These are phyloP conservation scores for Podilymbus podiceps DNA, from an alignment of 2,113 vertebrate genomes.

Conservation along the genomic window DNA sequence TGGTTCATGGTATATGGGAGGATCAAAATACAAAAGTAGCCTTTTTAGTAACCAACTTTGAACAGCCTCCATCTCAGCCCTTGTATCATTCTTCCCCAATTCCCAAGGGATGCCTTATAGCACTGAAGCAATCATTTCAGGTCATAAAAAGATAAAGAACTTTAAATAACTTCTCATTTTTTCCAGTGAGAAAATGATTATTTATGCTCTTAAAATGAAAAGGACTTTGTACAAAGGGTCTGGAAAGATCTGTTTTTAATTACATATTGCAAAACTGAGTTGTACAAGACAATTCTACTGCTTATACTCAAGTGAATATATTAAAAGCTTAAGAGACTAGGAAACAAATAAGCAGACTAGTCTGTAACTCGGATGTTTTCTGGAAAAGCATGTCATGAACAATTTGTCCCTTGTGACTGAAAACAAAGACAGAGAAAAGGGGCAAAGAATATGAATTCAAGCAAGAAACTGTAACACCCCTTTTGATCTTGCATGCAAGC, in stretches of 20 bases:
- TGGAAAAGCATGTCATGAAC: neutral
- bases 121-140: conserved; percentile 12
- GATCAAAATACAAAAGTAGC: neutral
- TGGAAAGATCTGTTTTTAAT: conserved; percentile 20
- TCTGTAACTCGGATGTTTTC: neutral
- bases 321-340: conserved; percentile 14
- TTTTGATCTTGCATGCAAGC: conserved; percentile 39
- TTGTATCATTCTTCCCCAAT: neutral
- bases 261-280: conserved; percentile 35
- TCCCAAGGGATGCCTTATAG: neutral
- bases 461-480: conserved; percentile 10
- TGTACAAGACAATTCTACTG: neutral
- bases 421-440: neutral
- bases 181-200: neutral
- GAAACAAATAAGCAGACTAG: neutral
- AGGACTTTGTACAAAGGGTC: neutral
- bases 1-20: neutral
- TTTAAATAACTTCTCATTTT: neutral
- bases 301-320: neutral
- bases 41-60: neutral
- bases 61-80: neutral
- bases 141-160: conserved; percentile 39
- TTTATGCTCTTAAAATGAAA: conserved; percentile 25
- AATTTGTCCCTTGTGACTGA: neutral
- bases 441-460: conserved; percentile 6